Base-by-base conservation (phyloP, 2,797 vertebrate genomes). In the Avahi laniger region DNA sequence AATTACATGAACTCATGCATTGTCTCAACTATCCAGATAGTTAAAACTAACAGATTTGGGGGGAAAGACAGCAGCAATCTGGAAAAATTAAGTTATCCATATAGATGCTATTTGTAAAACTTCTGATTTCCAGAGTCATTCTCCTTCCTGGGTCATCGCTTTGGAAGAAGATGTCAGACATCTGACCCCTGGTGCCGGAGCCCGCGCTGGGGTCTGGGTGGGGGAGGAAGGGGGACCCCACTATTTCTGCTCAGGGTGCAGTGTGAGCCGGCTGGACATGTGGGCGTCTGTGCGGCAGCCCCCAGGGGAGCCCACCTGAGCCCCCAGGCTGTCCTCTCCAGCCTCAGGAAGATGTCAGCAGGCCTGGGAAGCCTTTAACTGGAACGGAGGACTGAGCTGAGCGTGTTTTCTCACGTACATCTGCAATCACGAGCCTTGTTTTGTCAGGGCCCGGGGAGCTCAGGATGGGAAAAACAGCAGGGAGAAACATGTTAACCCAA, bases 151-250 rank as follows among this genome's bases (percentile, higher is more conserved):
- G 2, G 35, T 24, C 22, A 26, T 3, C 2, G 4, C 10, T 12
- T 0, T 0, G 7, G 20, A 15, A 50, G 59, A 5, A 1, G 20
- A 1, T 11, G 73, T 63, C n/a, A 57, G 73, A 89, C 73, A 10
- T 11, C 9, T 0, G 20, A 43, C 33, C 4, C 28, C 33, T 7
- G 20, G 2, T 28, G 1, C 13, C 2, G 8, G 4, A 2, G 10
- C 59, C 14, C 38, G 7, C 54, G 15, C 0, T 1, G 2, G 54
- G 13, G 22, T 46, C 7, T 48, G 57, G 20, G 5, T 33, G 7
- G 59, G 20, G 30, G 24, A 33, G 15, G 46, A 69, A 22, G 46
- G 17, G 54, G 41, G 8, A 0, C 0, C 61, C 7, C 1, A 4
- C 26, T 28, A 20, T 35, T 73, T 59, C 35, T 90, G 20, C 26